Base-by-base conservation (phyloP, 2,113 vertebrate species). In the Ptilorrhoa leucosticta region DNA sequence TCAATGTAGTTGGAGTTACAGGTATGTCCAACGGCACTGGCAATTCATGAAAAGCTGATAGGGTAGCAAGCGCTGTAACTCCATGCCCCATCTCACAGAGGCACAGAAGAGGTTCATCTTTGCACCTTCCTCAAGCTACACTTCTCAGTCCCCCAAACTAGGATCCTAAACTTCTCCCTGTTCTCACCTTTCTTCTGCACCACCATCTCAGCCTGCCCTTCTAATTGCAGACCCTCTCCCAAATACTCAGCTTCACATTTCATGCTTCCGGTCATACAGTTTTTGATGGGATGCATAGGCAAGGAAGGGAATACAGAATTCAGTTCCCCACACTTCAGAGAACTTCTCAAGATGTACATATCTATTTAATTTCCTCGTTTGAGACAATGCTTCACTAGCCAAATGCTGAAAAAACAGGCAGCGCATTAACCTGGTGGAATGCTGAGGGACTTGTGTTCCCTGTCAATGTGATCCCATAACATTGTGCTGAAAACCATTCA, bases 1-100 rank as follows among this genome's bases (percentile, higher is more conserved):
- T 50, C 27, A 80, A 2, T 27, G 15, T 8, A 20, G 26, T 3
- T 27, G 51, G 17, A 70, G 9, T 28, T 66, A 23, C 10, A 40
- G 23, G 13, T 35, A 6, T 2, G 0, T 54, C 16, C 47, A 79
- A 23, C 0, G 1, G 16, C 27, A 18, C 21, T 5, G 6, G 9
- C 30, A 72, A n/a, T 31, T 69, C 57, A 44, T 65, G 28, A 47
- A 57, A 83, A 64, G 17, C 4, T 22, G 10, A 5, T 2, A 22
- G 42, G 4, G 28, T 1, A n/a, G 9, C 17, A 44, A 50, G 18
- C 64, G 10, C 1, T 91, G 31, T 69, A 60, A 30, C 23, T 60
- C 20, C 15, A 6, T 23, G 15, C 1, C 33, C 44, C 16, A 22
- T n/a, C 50, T 27, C 17, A 23, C 1, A 3, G 9, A 57, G 31